A percentile compares a stretch with the other conserved stretches of the same genome.
Conservation (phyloP, 92 coral and sea anemone species). For the Isaurus tuberculatus region DNA sequence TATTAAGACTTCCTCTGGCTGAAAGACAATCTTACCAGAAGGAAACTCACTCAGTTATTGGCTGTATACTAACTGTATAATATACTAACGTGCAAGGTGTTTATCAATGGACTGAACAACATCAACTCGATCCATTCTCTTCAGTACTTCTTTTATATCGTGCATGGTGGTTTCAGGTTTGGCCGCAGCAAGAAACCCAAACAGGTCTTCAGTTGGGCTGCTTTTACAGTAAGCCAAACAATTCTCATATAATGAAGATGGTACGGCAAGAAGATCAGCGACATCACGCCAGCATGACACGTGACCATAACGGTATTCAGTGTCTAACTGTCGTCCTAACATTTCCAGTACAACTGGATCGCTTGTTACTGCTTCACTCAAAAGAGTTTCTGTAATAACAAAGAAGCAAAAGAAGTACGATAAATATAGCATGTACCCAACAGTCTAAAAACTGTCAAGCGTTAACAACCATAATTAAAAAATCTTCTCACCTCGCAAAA, state of each 20-base stretch:
- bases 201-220: slow-evolving; percentile 87
- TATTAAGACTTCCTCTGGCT: background rate
- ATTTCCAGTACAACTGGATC: slow-evolving; percentile 72
- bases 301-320: slow-evolving; percentile 81
- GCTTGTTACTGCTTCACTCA: slow-evolving; percentile 70
- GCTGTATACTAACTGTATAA: background rate
- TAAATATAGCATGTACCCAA: background rate
- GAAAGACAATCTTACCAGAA: background rate
- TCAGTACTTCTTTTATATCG: slow-evolving; percentile 78
- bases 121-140: slow-evolving; percentile 67
- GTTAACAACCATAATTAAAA: background rate
- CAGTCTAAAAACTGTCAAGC: background rate
- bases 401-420: background rate
- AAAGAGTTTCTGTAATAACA: slow-evolving; percentile 69
- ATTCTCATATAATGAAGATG: slow-evolving; percentile 69
- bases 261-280: slow-evolving; percentile 79
- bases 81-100: slow-evolving; percentile 67
- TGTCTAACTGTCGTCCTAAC: slow-evolving; percentile 74
- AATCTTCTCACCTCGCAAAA: too few relatives aligned
- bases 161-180: slow-evolving; percentile 82
- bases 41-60: background rate
- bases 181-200: slow-evolving; percentile 76
- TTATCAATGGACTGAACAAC: slow-evolving; percentile 74
- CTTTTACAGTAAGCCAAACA: slow-evolving; percentile 67
- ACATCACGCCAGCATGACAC: slow-evolving; percentile 89